Evolutionary conservation across 2,113 vertebrate genomes (phyloP).

Genomic region (Andinoacara biseriatus): DNA sequence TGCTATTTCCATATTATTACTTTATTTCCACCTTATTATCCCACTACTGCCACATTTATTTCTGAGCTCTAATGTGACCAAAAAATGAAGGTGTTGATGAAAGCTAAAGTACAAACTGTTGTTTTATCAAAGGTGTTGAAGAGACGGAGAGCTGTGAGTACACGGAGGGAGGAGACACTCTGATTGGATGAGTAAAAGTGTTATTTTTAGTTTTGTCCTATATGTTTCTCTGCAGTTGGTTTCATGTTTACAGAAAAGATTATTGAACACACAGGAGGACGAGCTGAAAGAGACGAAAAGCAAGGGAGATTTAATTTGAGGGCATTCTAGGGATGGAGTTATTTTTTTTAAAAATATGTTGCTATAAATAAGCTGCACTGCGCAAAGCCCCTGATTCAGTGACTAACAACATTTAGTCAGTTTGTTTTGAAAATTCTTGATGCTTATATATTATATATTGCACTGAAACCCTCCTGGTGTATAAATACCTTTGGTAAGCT

Average conservation of each 20-base stretch:
- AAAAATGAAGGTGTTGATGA: background rate
- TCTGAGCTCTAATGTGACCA: background rate
- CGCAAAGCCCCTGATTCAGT: background rate
- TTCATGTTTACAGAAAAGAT: background rate
- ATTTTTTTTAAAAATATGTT: no score
- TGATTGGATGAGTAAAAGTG: background rate
- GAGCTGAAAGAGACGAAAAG: background rate
- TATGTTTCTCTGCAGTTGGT: background rate
- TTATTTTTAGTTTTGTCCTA: constrained; percentile 4
- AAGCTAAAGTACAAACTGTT: background rate
- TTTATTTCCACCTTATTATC: background rate
- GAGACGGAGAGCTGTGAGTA: background rate
- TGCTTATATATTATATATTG: no score
- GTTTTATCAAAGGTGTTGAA: background rate
- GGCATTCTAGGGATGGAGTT: background rate
- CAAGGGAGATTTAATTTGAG: background rate
- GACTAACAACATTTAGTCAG: background rate
- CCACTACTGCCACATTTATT: background rate
- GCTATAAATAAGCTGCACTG: background rate
- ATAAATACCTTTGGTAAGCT: background rate
- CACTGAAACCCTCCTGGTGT: background rate
- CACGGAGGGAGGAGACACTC: background rate
- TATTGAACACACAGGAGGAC: background rate
- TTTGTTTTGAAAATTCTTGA: background rate
- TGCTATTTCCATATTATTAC: background rate